Conservation (phyloP, 1,140 invertebrate genomes). For the Akabosia matsudoensis region DNA sequence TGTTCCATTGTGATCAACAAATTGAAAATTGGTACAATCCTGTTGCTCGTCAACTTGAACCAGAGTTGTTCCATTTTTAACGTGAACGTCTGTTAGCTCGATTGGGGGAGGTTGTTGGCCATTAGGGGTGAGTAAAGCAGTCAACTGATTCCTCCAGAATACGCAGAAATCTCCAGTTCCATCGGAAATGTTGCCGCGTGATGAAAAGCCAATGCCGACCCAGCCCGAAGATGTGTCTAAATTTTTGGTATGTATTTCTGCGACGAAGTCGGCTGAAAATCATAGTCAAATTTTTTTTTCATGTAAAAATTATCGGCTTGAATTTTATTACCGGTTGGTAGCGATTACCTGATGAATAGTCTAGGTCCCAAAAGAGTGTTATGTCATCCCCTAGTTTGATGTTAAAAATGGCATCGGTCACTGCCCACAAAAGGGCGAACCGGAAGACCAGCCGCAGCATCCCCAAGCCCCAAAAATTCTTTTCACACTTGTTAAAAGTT, state of each 20-base stretch:
- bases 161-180: conserved; percentile 43
- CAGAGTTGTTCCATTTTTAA: conserved; percentile 30
- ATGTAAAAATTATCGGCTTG: not conserved
- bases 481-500: not conserved
- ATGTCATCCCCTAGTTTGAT: conserved; percentile 35
- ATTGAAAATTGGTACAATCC: conserved; percentile 71
- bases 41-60: conserved; percentile 58
- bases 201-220: conserved; percentile 44
- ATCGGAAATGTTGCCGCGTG: conserved; percentile 41
- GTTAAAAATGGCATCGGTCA: conserved; percentile 38
- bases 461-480: not conserved
- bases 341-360: conserved; percentile 38
- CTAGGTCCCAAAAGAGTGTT: conserved; percentile 37
- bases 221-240: conserved; percentile 31
- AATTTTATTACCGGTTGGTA: not conserved
- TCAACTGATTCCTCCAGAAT: conserved; percentile 38
- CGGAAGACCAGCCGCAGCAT: conserved; percentile 39
- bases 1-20: conserved; percentile 55
- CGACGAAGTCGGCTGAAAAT: conserved; percentile 36
- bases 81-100: conserved; percentile 35
- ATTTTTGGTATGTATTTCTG: conserved; percentile 42
- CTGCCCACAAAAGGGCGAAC: conserved; percentile 40
- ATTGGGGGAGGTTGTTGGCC: too few species aligned
- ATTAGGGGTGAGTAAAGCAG: not conserved
- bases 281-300: not conserved